Conservation (phyloP, 2,888 invertebrate genomes). For the Sphaerophoria taeniata region DNA sequence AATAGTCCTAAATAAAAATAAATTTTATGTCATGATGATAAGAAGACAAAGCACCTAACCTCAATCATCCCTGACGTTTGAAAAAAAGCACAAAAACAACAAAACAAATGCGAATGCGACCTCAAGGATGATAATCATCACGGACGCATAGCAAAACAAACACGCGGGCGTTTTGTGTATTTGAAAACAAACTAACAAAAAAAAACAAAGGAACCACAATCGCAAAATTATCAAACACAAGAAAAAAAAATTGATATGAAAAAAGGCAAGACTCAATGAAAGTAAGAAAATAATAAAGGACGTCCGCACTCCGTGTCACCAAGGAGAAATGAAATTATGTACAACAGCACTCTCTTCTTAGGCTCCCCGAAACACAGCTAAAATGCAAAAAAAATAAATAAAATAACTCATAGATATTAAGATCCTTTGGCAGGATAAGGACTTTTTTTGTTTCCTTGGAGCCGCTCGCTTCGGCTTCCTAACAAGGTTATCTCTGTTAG, state of each 20-base stretch:
- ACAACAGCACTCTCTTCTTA: slow-evolving; percentile 21
- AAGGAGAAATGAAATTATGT: slow-evolving; percentile 47
- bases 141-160: slow-evolving; percentile 37
- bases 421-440: slow-evolving; percentile 64
- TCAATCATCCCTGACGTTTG: slow-evolving; percentile 55
- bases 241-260: slow-evolving; percentile 22
- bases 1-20: slow-evolving; percentile 41
- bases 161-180: neutral
- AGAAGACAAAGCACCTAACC: slow-evolving; percentile 60
- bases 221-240: neutral
- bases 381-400: neutral
- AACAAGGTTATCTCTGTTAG: slow-evolving; percentile 56
- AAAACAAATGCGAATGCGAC: slow-evolving; percentile 62
- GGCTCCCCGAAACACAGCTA: neutral
- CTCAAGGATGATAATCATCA: slow-evolving; percentile 63
- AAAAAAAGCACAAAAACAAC: slow-evolving; percentile 33
- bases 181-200: slow-evolving; percentile 5
- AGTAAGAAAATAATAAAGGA: slow-evolving; percentile 46
- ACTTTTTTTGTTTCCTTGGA: slow-evolving; percentile 13
- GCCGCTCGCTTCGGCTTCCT: slow-evolving; percentile 16
- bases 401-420: slow-evolving; percentile 63
- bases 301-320: slow-evolving; percentile 17
- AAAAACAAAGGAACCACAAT: slow-evolving; percentile 13
- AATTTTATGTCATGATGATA: slow-evolving; percentile 67
- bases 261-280: slow-evolving; percentile 41